A percentile compares a stretch with the other conserved stretches of the same genome.
Conservation (phyloP, 1,140 invertebrate species). For the Drosophila aff. region DNA sequence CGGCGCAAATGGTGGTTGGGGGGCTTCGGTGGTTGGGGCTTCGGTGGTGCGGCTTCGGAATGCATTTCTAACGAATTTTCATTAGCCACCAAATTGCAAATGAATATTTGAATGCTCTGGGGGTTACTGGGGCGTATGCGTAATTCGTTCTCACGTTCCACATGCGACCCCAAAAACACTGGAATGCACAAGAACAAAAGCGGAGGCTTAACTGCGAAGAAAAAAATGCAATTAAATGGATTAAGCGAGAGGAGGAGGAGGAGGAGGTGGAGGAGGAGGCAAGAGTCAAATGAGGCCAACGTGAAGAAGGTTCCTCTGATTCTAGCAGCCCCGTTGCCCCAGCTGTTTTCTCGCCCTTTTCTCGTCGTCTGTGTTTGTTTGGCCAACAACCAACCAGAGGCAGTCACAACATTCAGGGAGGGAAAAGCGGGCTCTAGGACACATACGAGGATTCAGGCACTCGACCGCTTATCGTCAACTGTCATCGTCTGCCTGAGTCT, state of each 20-base stretch:
- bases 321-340: not conserved
- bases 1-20: not conserved
- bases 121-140: conserved; percentile 62
- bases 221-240: conserved; percentile 72
- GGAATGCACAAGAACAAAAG: conserved; percentile 53
- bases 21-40: not conserved
- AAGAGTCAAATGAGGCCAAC: conserved; percentile 63
- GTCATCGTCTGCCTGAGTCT: conserved; percentile 68
- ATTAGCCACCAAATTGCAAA: conserved; percentile 64
- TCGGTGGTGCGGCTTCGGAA: conserved; percentile 31
- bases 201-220: conserved; percentile 26
- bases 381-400: conserved; percentile 59
- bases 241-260: conserved; percentile 48
- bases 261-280: conserved; percentile 24
- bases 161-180: conserved; percentile 27
- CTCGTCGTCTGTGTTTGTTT: conserved; percentile 44
- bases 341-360: not conserved
- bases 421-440: not conserved
- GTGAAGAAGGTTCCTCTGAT: conserved; percentile 28
- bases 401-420: conserved; percentile 61
- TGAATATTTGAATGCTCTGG: conserved; percentile 46
- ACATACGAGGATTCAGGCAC: conserved; percentile 50
- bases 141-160: conserved; percentile 53
- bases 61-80: conserved; percentile 73
- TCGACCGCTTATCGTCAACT: conserved; percentile 65